Base-by-base conservation (phyloP, 2,888 invertebrate species). In the Aphodius sticticus region DNA sequence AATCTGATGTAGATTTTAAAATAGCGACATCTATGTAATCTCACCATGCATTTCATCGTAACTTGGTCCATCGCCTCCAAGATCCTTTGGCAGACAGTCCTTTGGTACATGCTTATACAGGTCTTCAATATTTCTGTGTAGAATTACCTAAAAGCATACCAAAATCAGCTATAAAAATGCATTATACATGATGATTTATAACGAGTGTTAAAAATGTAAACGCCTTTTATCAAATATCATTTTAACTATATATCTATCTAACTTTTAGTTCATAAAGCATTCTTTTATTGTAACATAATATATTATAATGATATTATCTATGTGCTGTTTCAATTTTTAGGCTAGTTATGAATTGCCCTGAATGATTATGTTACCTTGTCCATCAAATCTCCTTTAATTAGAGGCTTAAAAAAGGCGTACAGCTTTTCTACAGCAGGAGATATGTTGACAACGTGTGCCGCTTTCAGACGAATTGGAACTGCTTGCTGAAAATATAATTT, bases 51-150 rank as follows among this genome's bases (percentile, higher is more conserved):
- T 12, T 72, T 76, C 77, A 15, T 72, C 16, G 2, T 70, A 26
- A 16, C 36, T 15, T 9, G 69, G 72, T 2, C 69, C 53, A 35
- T 89, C 87, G 0, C 94, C 94, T 0, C 93, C 94, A 7, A 89
- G 90, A 38, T 94, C 93, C 77, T 91, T 91, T 0, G 94, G 94
- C 77, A 95, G 86, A 35, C 91, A 88, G 0, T 91, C 90, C 80
- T 90, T 88, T 0, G 93, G 91, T 5, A 94, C 87, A 81, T 88
- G 90, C 12, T 81, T 69, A 26, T 78, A 82, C 15, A 82, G 15
- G 6, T 76, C 14, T 16, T 81, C 78, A 4, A 81, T 53, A 6
- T 78, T 69, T 15, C 6, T 12, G 53, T 82, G 81, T 6, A 81
- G 72, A 69, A 79, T 69, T 14, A 82, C 84, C 82, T 78, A n/a